Evolutionary conservation across 1,140 invertebrate genomes (phyloP), one percentile per base, ranked within the genome.

Genomic region (Prorops nasuta): DNA sequence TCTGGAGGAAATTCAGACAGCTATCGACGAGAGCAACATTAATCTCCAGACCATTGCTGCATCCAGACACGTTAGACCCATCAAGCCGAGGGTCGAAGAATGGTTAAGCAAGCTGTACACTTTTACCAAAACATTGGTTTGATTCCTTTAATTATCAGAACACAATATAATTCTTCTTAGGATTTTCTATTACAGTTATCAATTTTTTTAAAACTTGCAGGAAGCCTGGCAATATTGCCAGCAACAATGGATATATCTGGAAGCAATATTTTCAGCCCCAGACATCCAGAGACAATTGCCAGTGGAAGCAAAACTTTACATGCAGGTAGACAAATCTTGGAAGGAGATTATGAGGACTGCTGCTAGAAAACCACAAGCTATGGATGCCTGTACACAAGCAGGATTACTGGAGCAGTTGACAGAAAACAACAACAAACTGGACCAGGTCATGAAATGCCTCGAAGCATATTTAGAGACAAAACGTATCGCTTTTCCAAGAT

Each of bases 261-360:
- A 94, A 67, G 87, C 90, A 3, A 93, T 94, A 60, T 94, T 94
- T 69, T 86, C 86, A n/a, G 90, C 91, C 1, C 88, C 91, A 1
- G 91, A 93, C 62, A 94, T 94, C 54, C 90, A 93, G 63, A 77
- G 90, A 17, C 91, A 94, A 67, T 66, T 95, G 36, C 91, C 92
- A 0, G 83, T 84, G 36, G 92, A 94, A 71, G 85, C 91, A 0
- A 89, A 89, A 65, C 82, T 93, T 61, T 94, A 94, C 66, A 79
- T 85, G 17, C 78, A 85, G 50, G 91, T 94, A 0, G 91, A 94
- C 66, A 91, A 90, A 66, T 87, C 87, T 1, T 95, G 89, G 82
- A 92, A 93, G 69, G 88, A 90, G 49, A 86, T 90, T 17, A 91
- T 93, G 83, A 81, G 83, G 55, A 84, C 81, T 60, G 81, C 85